Conservation (phyloP, 1,140 invertebrate species). For the Zaprionus capensis region DNA sequence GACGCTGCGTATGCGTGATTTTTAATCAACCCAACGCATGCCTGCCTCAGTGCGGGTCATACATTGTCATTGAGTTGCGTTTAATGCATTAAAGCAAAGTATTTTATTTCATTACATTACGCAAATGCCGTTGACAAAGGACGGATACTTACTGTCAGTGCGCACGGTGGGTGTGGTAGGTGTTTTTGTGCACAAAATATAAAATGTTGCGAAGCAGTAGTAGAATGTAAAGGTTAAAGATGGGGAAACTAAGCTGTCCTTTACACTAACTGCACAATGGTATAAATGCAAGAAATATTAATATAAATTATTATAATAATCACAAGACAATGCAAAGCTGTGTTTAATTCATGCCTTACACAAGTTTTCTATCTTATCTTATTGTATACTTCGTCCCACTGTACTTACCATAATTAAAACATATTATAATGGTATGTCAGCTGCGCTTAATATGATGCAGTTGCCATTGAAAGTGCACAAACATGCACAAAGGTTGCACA, state of each 20-base stretch:
- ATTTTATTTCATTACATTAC: constrained; percentile 55
- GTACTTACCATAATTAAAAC: constrained; percentile 46
- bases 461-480: constrained; percentile 1
- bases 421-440: constrained; percentile 49
- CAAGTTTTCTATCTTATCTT: too few species aligned
- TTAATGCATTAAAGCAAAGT: constrained; percentile 55
- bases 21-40: constrained; percentile 54
- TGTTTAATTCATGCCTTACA: too few species aligned
- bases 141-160: constrained; percentile 4
- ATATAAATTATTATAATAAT: too few species aligned
- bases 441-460: constrained; percentile 29
- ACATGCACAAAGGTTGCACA: neutral
- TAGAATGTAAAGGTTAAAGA: too few species aligned
- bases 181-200: neutral
- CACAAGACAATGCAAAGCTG: too few species aligned
- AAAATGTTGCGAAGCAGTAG: neutral
- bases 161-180: constrained; percentile 10
- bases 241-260: too few species aligned
- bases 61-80: constrained; percentile 30
- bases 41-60: constrained; percentile 7
- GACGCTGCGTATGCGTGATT: constrained; percentile 65
- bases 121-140: constrained; percentile 29
- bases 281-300: too few species aligned
- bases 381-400: neutral
- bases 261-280: too few species aligned